phyloP scores from a whole-genome alignment of 2,888 invertebrate species.

The Sepiola atlantica region DNA sequence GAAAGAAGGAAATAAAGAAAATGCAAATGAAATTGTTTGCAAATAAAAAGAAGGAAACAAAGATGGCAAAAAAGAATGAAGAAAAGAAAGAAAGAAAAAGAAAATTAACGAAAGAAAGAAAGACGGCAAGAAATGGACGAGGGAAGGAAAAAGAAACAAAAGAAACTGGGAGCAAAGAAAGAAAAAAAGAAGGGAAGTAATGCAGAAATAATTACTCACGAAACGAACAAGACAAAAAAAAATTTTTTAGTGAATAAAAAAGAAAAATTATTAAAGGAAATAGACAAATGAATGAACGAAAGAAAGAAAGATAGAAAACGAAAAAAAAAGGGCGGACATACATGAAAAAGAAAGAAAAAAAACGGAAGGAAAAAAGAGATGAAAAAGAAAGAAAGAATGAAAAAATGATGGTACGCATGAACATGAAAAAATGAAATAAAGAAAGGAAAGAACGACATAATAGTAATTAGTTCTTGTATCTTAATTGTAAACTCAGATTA shows the following conservation, averaged over 20 bases:
- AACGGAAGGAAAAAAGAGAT: neutral
- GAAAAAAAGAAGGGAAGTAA: too few relatives aligned
- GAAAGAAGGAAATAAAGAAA: neutral
- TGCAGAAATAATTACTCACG: too few relatives aligned
- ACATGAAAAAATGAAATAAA: neutral
- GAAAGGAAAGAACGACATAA: neutral
- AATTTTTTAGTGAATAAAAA: neutral
- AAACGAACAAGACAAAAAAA: too few relatives aligned
- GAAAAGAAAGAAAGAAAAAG: neutral
- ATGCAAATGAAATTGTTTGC: neutral
- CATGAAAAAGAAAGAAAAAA: neutral
- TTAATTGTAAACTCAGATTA: too few relatives aligned
- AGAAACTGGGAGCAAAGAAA: too few relatives aligned
- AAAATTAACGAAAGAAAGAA: neutral
- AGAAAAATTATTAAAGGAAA: neutral
- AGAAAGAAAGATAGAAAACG: neutral
- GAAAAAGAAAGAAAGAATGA: too few relatives aligned
- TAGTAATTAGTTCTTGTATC: too few relatives aligned
- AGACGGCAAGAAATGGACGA: too few relatives aligned
- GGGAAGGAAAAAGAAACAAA: too few relatives aligned
- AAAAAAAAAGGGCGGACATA: neutral
- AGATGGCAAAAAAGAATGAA: neutral
- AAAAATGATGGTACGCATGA: too few relatives aligned
- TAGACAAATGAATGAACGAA: neutral
- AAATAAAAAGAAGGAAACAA: neutral